Evolutionary conservation across 2,888 invertebrate species (phyloP).

Genomic region (Dryomyza anilis): DNA sequence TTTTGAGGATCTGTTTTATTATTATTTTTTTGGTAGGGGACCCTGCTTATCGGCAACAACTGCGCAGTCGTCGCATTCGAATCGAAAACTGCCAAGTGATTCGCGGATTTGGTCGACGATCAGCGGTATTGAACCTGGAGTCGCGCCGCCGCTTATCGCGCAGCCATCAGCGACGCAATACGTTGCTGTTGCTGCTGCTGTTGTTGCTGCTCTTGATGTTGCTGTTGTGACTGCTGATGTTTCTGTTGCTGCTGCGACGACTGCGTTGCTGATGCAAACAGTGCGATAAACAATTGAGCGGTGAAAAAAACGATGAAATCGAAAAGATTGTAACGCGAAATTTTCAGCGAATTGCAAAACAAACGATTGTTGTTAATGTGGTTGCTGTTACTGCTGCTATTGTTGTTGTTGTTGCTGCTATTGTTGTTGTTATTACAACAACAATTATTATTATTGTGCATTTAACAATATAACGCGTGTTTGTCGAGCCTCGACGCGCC

Average conservation of each 20-base stretch:
- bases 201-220: no score
- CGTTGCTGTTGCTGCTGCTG: not conserved
- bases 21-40: no score
- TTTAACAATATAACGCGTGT: slow-evolving; percentile 40
- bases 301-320: not conserved
- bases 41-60: not conserved
- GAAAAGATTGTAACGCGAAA: slow-evolving; percentile 12
- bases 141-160: not conserved
- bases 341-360: slow-evolving; percentile 40
- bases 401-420: slow-evolving; percentile 8
- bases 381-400: slow-evolving; percentile 5
- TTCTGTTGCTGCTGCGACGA: slow-evolving; percentile 32
- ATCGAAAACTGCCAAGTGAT: not conserved
- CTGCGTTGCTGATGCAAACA: slow-evolving; percentile 27
- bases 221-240: slow-evolving; percentile 28
- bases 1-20: no score
- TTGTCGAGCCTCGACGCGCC: slow-evolving; percentile 7
- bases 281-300: not conserved
- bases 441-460: slow-evolving; percentile 37
- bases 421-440: slow-evolving; percentile 33
- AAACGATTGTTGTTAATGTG: slow-evolving; percentile 42
- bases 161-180: not conserved
- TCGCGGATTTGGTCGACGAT: no score
- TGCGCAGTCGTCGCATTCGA: not conserved
- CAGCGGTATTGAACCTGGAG: no score